Percentiles rank a stretch among this genome's conserved stretches.
phyloP scores from a whole-genome alignment of 2,113 vertebrate species.

The Cygnus atratus region DNA sequence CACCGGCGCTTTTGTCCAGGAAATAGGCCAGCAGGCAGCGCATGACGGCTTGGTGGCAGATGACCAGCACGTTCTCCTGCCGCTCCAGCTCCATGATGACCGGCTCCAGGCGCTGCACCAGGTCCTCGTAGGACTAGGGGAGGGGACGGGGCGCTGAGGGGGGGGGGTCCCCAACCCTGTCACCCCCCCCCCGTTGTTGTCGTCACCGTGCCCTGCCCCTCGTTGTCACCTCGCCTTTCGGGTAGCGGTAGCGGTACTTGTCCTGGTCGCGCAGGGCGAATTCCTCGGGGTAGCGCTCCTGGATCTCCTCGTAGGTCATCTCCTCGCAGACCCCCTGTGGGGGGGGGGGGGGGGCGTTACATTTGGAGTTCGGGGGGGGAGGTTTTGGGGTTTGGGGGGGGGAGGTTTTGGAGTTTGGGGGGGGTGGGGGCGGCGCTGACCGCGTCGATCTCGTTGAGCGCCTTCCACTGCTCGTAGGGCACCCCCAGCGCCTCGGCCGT shows the following conservation, averaged over 20 bases:
- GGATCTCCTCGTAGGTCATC: conserved; percentile 93
- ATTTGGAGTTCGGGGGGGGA: background rate
- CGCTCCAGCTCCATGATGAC: conserved; percentile 96
- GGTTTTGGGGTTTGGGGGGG: background rate
- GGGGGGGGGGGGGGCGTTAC: rapidly evolving
- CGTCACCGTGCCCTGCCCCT: no score
- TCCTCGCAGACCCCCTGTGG: conserved; percentile 91
- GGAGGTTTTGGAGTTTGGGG: background rate
- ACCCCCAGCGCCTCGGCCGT: conserved; percentile 86
- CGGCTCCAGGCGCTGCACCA: conserved; percentile 91
- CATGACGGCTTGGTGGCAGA: conserved; percentile 93
- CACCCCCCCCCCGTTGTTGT: no score
- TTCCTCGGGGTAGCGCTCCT: conserved; percentile 85
- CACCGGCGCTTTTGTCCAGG: conserved; percentile 90
- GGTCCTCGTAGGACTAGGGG: conserved; percentile 89
- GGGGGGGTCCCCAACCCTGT: background rate
- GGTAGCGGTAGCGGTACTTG: conserved; percentile 93
- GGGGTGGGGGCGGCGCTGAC: conserved; percentile 76
- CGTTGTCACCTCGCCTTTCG: conserved; percentile 87
- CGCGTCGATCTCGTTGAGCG: conserved; percentile 92
- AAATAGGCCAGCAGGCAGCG: conserved; percentile 93
- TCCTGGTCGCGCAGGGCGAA: conserved; percentile 92
- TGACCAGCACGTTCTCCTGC: conserved; percentile 91
- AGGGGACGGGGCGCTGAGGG: background rate
- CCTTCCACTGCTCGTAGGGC: conserved; percentile 94